These are phyloP conservation scores for Podotricha telesiphe DNA, from an alignment of 2,888 invertebrate genomes.

Conservation along the genomic window DNA sequence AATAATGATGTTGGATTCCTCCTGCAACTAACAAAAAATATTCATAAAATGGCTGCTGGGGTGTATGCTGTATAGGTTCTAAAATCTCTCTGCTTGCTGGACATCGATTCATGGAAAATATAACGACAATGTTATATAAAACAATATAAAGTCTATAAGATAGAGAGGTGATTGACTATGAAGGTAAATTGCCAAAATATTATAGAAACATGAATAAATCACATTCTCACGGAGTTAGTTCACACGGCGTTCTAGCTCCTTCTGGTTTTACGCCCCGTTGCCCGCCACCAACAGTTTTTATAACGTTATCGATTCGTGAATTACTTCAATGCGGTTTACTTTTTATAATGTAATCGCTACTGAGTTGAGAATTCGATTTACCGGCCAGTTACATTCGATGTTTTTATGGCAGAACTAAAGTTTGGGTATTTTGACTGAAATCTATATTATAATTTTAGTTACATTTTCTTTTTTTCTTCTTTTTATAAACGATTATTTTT, in stretches of 20 bases:
- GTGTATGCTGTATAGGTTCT: too few species aligned
- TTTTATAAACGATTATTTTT: background rate
- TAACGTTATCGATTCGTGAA: constrained; percentile 51
- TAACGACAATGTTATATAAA: too few species aligned
- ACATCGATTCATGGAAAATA: too few species aligned
- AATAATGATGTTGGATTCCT: too few species aligned
- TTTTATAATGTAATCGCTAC: constrained; percentile 37
- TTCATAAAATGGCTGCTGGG: too few species aligned
- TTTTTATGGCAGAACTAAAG: constrained; percentile 33
- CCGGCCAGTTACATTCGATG: constrained; percentile 44
- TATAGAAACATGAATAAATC: constrained; percentile 51
- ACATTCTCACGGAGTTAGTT: constrained; percentile 72
- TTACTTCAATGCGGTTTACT: constrained; percentile 50
- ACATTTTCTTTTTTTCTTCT: background rate
- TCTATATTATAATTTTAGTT: constrained; percentile 6
- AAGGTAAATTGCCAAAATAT: constrained; percentile 27
- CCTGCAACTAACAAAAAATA: too few species aligned
- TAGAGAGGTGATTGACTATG: background rate
- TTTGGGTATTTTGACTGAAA: constrained; percentile 17
- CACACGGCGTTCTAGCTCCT: constrained; percentile 72
- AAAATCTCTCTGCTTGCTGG: too few species aligned
- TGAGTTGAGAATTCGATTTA: constrained; percentile 49
- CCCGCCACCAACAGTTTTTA: constrained; percentile 51
- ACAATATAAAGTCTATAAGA: too few species aligned
- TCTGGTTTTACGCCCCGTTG: constrained; percentile 79